Conservation (phyloP, 2,113 vertebrate genomes). For the Pedionomus torquatus region DNA sequence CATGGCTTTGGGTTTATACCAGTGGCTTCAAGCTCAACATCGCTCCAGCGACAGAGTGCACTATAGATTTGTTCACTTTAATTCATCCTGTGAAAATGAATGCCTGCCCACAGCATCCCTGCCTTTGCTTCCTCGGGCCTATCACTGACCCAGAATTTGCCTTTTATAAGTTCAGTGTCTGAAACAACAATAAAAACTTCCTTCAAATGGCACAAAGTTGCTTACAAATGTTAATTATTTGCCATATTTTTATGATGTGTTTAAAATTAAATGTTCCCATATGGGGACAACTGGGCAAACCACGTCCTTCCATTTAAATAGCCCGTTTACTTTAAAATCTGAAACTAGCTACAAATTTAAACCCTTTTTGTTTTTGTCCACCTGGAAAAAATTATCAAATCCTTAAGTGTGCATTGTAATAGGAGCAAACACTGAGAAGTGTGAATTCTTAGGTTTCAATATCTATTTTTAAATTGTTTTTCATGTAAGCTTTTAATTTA, state of each 20-base stretch:
- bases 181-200: conserved; percentile 32
- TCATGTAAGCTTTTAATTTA: conserved; percentile 65
- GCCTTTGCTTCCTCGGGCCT: not conserved
- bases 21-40: not conserved
- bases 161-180: not conserved
- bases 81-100: not conserved
- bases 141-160: not conserved
- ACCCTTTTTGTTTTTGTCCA: conserved; percentile 47
- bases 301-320: conserved; percentile 48
- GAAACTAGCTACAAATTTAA: conserved; percentile 64
- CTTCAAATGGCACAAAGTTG: conserved; percentile 25
- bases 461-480: conserved; percentile 65
- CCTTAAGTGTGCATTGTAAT: conserved; percentile 48
- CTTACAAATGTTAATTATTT: conserved; percentile 59
- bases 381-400: conserved; percentile 67
- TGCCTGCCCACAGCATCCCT: accelerated
- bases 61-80: not conserved
- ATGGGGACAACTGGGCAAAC: conserved; percentile 8
- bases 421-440: conserved; percentile 40
- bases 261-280: conserved; percentile 70
- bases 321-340: conserved; percentile 67
- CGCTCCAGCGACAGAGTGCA: not conserved
- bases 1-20: not conserved
- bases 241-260: conserved; percentile 58
- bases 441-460: conserved; percentile 65